phyloP scores from a whole-genome alignment of 2,888 invertebrate species.

The Parnassius smintheus region DNA sequence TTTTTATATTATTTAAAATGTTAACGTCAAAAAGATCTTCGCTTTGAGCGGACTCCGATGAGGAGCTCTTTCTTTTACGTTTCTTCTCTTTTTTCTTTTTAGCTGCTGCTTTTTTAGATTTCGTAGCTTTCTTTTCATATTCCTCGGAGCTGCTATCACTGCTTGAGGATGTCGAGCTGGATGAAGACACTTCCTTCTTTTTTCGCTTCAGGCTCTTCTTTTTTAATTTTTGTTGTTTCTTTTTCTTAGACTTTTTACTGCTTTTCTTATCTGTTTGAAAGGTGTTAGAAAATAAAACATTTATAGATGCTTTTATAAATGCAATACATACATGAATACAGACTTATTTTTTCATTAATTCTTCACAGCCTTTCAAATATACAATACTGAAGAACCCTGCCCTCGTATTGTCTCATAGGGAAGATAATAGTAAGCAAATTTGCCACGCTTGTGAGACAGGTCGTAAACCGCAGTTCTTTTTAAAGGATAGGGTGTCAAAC shows the following conservation, averaged over 20 bases:
- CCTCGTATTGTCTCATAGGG: no score
- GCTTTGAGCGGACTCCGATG: conserved; percentile 53
- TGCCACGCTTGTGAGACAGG: no score
- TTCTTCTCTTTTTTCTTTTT: conserved; percentile 43
- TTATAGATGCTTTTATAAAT: no score
- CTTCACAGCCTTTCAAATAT: no score
- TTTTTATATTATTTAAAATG: conserved; percentile 70
- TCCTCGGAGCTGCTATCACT: conserved; percentile 43
- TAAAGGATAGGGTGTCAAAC: no score
- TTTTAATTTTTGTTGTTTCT: conserved; percentile 55
- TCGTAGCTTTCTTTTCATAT: conserved; percentile 37
- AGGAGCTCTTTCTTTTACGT: conserved; percentile 48
- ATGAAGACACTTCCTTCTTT: conserved; percentile 57
- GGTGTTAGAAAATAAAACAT: neutral
- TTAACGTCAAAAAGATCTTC: conserved; percentile 68
- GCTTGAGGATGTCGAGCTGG: conserved; percentile 42
- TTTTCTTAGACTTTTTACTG: conserved; percentile 59
- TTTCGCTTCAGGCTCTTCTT: conserved; percentile 59
- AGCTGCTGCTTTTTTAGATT: conserved; percentile 38
- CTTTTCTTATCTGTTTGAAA: conserved; percentile 48
- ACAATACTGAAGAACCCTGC: no score
- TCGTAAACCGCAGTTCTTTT: no score
- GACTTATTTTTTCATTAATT: no score
- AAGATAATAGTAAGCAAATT: no score
- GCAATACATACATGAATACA: no score